phyloP scores from a whole-genome alignment of 2,888 invertebrate genomes.

The Crocallis elinguaria region DNA sequence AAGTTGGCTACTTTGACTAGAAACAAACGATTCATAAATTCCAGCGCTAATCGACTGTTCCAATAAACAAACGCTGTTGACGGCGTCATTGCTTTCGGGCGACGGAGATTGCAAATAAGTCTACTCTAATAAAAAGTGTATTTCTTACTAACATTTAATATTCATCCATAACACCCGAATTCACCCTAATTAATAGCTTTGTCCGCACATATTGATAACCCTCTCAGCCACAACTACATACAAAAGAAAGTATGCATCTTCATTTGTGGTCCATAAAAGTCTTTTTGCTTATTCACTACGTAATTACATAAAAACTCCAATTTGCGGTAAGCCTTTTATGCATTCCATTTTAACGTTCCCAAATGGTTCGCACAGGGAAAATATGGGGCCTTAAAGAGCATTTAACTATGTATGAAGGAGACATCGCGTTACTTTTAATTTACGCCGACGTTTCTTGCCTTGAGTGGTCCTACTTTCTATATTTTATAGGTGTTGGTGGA shows the following conservation, averaged over 20 bases:
- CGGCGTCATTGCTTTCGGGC: slow-evolving; percentile 2
- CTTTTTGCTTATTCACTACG: slow-evolving; percentile 65
- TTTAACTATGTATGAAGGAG: slow-evolving; percentile 82
- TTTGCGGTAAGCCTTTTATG: slow-evolving; percentile 73
- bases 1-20: slow-evolving; percentile 27
- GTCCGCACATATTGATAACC: slow-evolving; percentile 24
- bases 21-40: slow-evolving; percentile 34
- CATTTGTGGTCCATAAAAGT: slow-evolving; percentile 52
- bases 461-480: slow-evolving; percentile 66
- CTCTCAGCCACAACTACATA: slow-evolving; percentile 22
- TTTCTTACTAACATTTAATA: neutral
- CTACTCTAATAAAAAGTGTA: neutral
- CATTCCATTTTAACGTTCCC: slow-evolving; percentile 73
- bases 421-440: slow-evolving; percentile 81
- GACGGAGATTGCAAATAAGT: neutral
- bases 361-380: slow-evolving; percentile 70
- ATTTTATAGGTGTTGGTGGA: slow-evolving; percentile 61
- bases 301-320: slow-evolving; percentile 75
- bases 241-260: slow-evolving; percentile 42
- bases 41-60: slow-evolving; percentile 30
- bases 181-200: slow-evolving; percentile 20
- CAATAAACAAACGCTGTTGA: slow-evolving; percentile 22
- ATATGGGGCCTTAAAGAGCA: slow-evolving; percentile 76
- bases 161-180: neutral
- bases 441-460: slow-evolving; percentile 68